A percentile compares a stretch with the other conserved stretches of the same genome.
These are phyloP conservation scores for Pica pica DNA, from an alignment of 2,113 vertebrate genomes.

Conservation along the genomic window DNA sequence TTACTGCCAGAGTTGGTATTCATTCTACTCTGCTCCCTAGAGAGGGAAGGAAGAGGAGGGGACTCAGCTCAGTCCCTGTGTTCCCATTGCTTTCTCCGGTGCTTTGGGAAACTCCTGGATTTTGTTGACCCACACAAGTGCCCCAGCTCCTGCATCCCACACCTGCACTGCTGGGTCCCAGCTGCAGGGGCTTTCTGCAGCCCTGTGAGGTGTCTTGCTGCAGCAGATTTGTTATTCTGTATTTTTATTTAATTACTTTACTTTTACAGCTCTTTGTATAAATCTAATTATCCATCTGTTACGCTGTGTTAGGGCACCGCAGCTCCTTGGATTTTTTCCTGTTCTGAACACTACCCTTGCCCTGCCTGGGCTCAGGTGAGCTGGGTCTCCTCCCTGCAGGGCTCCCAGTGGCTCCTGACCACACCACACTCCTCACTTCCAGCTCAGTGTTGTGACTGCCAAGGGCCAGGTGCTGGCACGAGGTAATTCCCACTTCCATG, in stretches of 20 bases:
- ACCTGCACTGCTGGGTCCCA: background rate
- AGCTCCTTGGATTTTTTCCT: background rate
- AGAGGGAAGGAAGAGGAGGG: background rate
- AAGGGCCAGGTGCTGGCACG: fast-evolving
- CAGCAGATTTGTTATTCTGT: conserved; percentile 49
- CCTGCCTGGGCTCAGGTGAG: background rate
- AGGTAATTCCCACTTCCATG: background rate
- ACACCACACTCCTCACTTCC: fast-evolving
- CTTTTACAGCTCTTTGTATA: conserved; percentile 65
- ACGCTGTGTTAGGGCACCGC: conserved; percentile 8
- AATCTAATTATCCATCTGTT: conserved; percentile 74
- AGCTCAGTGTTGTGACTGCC: background rate
- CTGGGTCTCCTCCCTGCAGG: fast-evolving
- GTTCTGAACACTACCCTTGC: background rate
- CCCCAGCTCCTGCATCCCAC: background rate
- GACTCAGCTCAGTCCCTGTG: background rate
- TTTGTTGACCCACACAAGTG: background rate
- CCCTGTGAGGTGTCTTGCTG: conserved; percentile 7
- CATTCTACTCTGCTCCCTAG: background rate
- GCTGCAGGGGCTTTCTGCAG: background rate
- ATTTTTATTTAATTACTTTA: conserved; percentile 69
- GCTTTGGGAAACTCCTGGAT: background rate
- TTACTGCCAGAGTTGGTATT: background rate
- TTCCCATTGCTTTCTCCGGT: background rate
- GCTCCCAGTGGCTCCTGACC: background rate